These are phyloP conservation scores for Drosophila kurseongensis DNA, from an alignment of 1,140 invertebrate genomes.

Conservation along the genomic window DNA sequence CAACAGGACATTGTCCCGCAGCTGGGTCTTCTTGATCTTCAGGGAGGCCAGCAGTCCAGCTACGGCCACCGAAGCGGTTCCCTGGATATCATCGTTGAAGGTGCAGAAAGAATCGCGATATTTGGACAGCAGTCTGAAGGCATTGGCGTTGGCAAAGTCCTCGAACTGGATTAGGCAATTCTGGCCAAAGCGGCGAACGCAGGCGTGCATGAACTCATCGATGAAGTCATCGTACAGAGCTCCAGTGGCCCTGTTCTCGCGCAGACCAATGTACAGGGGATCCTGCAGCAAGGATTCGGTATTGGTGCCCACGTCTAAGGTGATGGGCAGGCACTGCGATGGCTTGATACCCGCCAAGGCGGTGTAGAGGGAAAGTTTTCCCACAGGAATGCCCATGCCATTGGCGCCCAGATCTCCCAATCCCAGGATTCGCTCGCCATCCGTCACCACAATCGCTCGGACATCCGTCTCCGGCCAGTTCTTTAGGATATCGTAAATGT, in stretches of 20 bases:
- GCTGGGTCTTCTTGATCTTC: conserved; percentile 91
- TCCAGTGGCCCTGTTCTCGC: conserved; percentile 93
- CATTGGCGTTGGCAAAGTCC: conserved; percentile 98
- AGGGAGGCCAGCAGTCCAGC: conserved; percentile 95
- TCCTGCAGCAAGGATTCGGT: conserved; percentile 94
- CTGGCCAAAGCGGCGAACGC: conserved; percentile 94
- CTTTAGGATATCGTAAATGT: conserved; percentile 92
- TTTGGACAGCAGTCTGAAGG: conserved; percentile 94
- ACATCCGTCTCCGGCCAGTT: conserved; percentile 88
- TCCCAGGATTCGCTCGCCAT: conserved; percentile 97
- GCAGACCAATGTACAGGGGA: conserved; percentile 97
- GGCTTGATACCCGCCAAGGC: conserved; percentile 97
- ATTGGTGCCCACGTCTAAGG: conserved; percentile 98
- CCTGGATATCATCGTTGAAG: conserved; percentile 99
- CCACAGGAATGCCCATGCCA: conserved; percentile 98
- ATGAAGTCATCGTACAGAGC: conserved; percentile 96
- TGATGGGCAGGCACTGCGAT: conserved; percentile 95
- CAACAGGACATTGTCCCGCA: conserved; percentile 93
- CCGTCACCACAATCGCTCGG: conserved; percentile 96
- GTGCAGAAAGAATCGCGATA: conserved; percentile 95
- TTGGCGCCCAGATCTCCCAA: conserved; percentile 97
- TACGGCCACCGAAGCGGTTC: conserved; percentile 96
- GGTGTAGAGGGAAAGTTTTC: conserved; percentile 97
- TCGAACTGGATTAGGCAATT: conserved; percentile 96
- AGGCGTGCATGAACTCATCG: conserved; percentile 99